Base-by-base conservation (phyloP, 1,140 invertebrate genomes). In the Babylonia areolata region DNA sequence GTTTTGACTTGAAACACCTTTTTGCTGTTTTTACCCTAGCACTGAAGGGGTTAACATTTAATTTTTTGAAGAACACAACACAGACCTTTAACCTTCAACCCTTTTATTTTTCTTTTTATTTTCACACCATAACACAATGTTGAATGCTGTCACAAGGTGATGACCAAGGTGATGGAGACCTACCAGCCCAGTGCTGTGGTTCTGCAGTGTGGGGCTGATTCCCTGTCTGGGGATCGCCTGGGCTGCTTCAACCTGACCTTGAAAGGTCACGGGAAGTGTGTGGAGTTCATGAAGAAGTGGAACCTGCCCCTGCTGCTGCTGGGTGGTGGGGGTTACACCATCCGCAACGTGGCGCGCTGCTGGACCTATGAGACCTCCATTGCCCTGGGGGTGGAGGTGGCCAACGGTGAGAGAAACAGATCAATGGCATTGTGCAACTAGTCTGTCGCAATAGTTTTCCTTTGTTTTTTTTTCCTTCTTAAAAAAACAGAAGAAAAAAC, bases 361-460 rank as follows among this genome's bases (percentile, higher is more conserved):
- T 99, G 99, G 99, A 99, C 99, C 0, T 99, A 99, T 90, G 99
- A 99, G 95, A 99, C 99, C 0, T 99, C 98, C 0, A 95, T 99
- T 2, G 98, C 99, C 23, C 95, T 99, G 0, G 97, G 97, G 51
- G 96, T 97, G 40, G 99, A 99, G 94, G 99, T 99, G 86, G 97
- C 99, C 11, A 99, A 99, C 95, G 95, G 95, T 95, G 87, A 85
- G 87, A 86, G 3, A 51, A 0, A 51, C 46, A 51, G n/a, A n/a
- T n/a, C n/a, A n/a, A n/a, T n/a, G n/a, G n/a, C n/a, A n/a, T n/a
- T n/a, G n/a, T n/a, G n/a, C n/a, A n/a, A n/a, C n/a, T n/a, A n/a
- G n/a, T n/a, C n/a, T n/a, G n/a, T n/a, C n/a, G n/a, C n/a, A n/a
- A n/a, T n/a, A n/a, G n/a, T n/a, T n/a, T n/a, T n/a, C n/a, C n/a